Conservation (phyloP, 1,140 invertebrate species). For the Caenorhabditis latens region DNA sequence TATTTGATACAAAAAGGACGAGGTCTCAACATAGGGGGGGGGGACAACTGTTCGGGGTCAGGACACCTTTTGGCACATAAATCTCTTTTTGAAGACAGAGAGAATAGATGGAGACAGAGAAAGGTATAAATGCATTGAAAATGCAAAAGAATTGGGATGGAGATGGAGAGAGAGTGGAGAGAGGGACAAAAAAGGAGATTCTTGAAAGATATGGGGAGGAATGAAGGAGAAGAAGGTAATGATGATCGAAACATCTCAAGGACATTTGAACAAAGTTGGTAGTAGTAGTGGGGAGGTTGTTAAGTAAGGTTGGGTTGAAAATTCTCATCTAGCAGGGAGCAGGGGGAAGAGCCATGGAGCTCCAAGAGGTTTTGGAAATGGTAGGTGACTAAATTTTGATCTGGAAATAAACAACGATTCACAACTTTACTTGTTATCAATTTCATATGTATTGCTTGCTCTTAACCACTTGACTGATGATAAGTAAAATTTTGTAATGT, state of each 20-base stretch:
- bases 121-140: constrained; percentile 7
- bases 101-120: constrained; percentile 33
- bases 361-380: too few species aligned
- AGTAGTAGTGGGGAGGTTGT: too few species aligned
- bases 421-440: too few species aligned
- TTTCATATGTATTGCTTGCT: too few species aligned
- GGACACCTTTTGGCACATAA: constrained; percentile 37
- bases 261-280: neutral
- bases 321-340: too few species aligned
- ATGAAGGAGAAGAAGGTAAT: neutral
- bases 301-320: too few species aligned
- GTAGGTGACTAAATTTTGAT: too few species aligned
- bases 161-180: neutral
- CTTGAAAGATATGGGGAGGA: constrained; percentile 39
- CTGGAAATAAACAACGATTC: too few species aligned
- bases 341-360: too few species aligned
- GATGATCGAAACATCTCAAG: neutral
- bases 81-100: neutral
- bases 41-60: constrained; percentile 46
- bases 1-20: neutral
- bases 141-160: neutral
- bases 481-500: too few species aligned
- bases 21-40: neutral
- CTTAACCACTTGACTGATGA: too few species aligned
- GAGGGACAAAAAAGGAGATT: constrained; percentile 32